Evolutionary conservation across 2,797 vertebrate genomes (phyloP).

Genomic region (Sebastes vulpes): DNA sequence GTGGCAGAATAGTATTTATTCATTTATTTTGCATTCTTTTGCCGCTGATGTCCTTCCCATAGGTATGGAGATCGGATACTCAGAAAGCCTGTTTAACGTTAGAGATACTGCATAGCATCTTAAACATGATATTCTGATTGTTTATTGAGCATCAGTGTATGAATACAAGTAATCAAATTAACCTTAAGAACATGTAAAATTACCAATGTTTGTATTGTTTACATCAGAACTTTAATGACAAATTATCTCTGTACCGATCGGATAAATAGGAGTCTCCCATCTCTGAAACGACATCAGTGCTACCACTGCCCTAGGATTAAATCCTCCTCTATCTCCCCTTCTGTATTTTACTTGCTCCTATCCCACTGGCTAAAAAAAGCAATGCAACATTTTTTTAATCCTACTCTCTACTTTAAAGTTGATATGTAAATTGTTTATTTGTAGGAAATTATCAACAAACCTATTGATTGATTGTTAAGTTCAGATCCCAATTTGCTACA

Average conservation of each 20-base stretch:
- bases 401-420: not conserved
- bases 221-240: not conserved
- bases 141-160: not conserved
- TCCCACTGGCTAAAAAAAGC: not conserved
- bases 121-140: not conserved
- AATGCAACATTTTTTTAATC: not conserved
- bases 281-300: not conserved
- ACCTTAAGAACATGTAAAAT: not conserved
- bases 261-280: not conserved
- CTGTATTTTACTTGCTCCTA: not conserved
- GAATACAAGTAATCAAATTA: not conserved
- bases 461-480: not conserved
- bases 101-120: not conserved
- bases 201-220: not conserved
- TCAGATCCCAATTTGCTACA: not conserved
- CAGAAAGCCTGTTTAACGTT: not conserved
- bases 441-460: not conserved
- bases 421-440: not conserved
- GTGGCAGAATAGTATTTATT: conserved; percentile 37
- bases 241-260: not conserved
- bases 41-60: conserved; percentile 15
- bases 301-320: not conserved
- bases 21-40: conserved; percentile 39
- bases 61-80: not conserved
- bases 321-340: not conserved